Evolutionary conservation across 35 echinoderm and acorn worm genomes (phyloP), one percentile per base, ranked within the genome.

Genomic region (Acanthaster planci): DNA sequence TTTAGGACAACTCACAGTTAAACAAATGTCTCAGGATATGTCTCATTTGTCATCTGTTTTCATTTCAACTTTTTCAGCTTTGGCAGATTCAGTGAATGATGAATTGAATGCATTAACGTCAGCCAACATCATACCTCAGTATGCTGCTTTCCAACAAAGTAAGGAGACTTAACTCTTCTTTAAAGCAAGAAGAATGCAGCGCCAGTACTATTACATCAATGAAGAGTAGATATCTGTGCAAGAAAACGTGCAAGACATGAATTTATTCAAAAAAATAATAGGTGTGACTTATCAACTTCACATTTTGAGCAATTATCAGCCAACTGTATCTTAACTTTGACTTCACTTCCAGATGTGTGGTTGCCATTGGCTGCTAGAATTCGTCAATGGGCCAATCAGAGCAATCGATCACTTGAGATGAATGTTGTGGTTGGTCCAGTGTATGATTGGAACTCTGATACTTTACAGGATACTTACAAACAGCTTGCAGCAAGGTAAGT

Each of bases 371-470:
- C 34, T 7, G 1, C 21, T 4, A 72, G 23, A 26, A 72, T 72
- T 7, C 23, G 34, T 7, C 23, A 72, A 72, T 5, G 26, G 26
- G 29, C 64, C 64, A 72, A 72, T 72, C 64, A 72, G 18, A 29
- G 23, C 26, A 72, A 72, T 8, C 64, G 64, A 36, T 72, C 64
- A 12, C 14, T 26, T 8, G 34, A 26, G 34, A 34, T 72, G 16
- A 72, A 72, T 26, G 64, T 72, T 72, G 26, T 72, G 64, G 30
- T 72, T 72, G 64, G 64, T 35, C 64, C 64, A 72, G 64, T 72
- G 19, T 72, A 72, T 29, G 64, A 72, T 72, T 72, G 64, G 64
- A 29, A 72, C 34, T 26, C 64, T 72, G 64, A 72, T 26, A 72
- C 64, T 2, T 72, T 26, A 26, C 23, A 34, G 64, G 64, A 72